Evolutionary conservation across 2,797 vertebrate species (phyloP).

Genomic region (Sebastes steindachneri): DNA sequence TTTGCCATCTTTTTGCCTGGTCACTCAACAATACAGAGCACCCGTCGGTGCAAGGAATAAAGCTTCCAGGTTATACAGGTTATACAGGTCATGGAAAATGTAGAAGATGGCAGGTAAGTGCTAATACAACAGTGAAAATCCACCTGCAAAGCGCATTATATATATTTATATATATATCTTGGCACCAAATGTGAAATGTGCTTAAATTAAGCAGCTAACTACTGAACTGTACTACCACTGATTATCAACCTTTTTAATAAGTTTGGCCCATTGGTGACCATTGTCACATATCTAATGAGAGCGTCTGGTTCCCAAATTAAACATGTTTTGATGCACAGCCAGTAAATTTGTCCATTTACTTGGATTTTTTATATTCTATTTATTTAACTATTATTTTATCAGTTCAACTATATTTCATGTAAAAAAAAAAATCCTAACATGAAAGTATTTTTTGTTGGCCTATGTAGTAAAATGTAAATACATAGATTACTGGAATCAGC

Average conservation of each 20-base stretch:
- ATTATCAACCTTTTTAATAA: background rate
- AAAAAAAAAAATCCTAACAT: background rate
- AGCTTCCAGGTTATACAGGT: slow-evolving; percentile 25
- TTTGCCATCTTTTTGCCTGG: background rate
- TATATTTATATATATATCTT: slow-evolving; percentile 49
- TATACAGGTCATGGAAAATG: slow-evolving; percentile 7
- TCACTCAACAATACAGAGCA: slow-evolving; percentile 7
- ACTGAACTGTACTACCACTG: slow-evolving; percentile 8
- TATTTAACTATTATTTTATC: background rate
- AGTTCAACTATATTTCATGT: background rate
- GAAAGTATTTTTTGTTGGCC: background rate
- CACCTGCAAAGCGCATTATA: slow-evolving; percentile 22
- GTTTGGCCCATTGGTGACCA: slow-evolving; percentile 19
- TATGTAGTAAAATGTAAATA: background rate
- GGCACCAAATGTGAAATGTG: slow-evolving; percentile 69
- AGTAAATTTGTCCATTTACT: background rate
- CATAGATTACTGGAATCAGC: background rate
- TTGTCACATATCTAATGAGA: background rate
- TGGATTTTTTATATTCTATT: background rate
- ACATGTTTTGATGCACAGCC: no score
- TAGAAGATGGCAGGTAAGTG: slow-evolving; percentile 24
- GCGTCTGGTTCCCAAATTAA: background rate
- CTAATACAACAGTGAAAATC: slow-evolving; percentile 38
- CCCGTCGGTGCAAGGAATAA: background rate
- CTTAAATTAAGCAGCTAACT: slow-evolving; percentile 14